A percentile compares a stretch with the other conserved stretches of the same genome.
These are phyloP conservation scores for Acromyrmex echinatior DNA, from an alignment of 1,140 invertebrate species.

Conservation along the genomic window DNA sequence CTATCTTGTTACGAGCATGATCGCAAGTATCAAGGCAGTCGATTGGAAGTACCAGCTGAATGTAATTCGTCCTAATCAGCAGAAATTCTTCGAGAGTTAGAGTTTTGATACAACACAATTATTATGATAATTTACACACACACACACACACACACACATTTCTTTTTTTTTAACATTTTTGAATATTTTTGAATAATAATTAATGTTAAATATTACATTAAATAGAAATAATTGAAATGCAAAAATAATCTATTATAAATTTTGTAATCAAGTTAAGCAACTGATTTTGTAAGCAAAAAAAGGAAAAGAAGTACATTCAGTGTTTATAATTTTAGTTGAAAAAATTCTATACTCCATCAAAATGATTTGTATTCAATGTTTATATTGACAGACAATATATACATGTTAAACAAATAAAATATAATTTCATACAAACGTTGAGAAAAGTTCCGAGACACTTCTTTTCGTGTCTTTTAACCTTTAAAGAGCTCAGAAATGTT, in stretches of 20 bases:
- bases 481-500: neutral
- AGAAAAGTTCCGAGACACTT: neutral
- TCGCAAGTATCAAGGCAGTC: constrained; percentile 39
- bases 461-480: neutral
- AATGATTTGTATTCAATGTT: neutral
- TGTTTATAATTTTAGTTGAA: neutral
- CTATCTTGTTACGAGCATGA: constrained; percentile 37
- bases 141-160: neutral
- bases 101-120: neutral
- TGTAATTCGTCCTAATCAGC: constrained; percentile 22
- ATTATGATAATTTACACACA: neutral
- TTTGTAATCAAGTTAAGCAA: neutral
- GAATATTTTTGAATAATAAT: too few relatives aligned
- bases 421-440: neutral
- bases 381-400: neutral
- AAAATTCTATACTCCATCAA: neutral
- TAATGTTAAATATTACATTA: neutral
- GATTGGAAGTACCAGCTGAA: neutral
- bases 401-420: constrained; percentile 23
- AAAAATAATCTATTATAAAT: neutral
- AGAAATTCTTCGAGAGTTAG: neutral
- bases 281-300: neutral
- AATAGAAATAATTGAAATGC: neutral
- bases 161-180: neutral
- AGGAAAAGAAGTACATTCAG: neutral